These are phyloP conservation scores for Drosophila lutescens DNA, from an alignment of 2,888 invertebrate species.

Conservation along the genomic window DNA sequence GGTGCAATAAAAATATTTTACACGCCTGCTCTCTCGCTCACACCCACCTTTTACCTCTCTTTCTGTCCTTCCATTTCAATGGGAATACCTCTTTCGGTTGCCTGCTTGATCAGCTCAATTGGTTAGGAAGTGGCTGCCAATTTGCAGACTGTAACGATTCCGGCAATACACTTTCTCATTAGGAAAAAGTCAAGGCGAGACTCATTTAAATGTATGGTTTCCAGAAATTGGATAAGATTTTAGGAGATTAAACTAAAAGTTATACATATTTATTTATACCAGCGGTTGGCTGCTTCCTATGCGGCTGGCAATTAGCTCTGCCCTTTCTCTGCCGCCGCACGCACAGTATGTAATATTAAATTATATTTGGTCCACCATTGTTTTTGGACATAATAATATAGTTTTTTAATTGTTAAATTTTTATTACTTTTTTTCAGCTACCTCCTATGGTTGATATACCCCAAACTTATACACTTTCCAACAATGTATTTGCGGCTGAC, in stretches of 20 bases:
- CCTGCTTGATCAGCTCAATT: slow-evolving; percentile 33
- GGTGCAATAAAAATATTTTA: slow-evolving; percentile 83
- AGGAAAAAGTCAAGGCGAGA: background rate
- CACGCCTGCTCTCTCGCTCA: slow-evolving; percentile 52
- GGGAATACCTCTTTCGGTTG: slow-evolving; percentile 30
- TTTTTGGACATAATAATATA: no score
- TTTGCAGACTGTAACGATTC: slow-evolving; percentile 13
- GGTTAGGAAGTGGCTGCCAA: slow-evolving; percentile 20
- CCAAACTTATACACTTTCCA: background rate
- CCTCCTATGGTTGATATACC: slow-evolving; percentile 2
- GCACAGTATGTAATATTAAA: no score
- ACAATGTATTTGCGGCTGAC: background rate
- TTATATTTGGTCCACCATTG: no score
- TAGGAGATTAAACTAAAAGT: background rate
- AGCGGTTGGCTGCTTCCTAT: no score
- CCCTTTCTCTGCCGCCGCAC: no score
- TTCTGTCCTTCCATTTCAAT: background rate
- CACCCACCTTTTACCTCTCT: background rate
- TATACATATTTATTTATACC: background rate
- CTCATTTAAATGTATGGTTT: background rate
- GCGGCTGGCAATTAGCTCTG: no score
- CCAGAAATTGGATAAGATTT: background rate
- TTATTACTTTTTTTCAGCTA: background rate
- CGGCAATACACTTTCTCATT: background rate
- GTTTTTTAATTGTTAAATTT: no score